Percentiles rank a stretch among this genome's conserved stretches.
phyloP scores from a whole-genome alignment of 2,888 invertebrate species.

The Zhengitettix transpicula region DNA sequence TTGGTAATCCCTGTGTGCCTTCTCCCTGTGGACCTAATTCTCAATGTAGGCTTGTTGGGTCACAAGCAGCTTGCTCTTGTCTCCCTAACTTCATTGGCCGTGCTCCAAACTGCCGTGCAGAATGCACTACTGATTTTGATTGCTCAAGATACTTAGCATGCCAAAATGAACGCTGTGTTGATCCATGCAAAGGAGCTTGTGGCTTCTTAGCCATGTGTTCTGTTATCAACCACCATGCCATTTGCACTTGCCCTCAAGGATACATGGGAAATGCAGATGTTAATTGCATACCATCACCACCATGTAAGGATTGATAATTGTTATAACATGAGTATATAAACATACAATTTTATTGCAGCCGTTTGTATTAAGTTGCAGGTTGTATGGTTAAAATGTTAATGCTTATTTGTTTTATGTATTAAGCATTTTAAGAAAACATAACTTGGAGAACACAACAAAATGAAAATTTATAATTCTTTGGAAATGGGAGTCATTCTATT shows the following conservation, averaged over 20 bases:
- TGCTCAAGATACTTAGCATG: slow-evolving; percentile 71
- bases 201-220: slow-evolving; percentile 66
- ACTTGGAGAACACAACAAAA: no score
- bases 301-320: slow-evolving; percentile 24
- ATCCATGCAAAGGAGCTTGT: slow-evolving; percentile 68
- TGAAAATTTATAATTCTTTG: no score
- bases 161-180: slow-evolving; percentile 60
- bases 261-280: slow-evolving; percentile 61
- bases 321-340: neutral
- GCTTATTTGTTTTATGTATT: no score
- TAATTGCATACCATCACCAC: slow-evolving; percentile 30
- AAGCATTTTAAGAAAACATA: no score
- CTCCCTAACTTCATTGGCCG: slow-evolving; percentile 63
- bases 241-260: slow-evolving; percentile 68
- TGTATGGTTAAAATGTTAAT: no score
- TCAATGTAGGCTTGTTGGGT: slow-evolving; percentile 60
- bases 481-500: no score
- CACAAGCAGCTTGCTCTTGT: slow-evolving; percentile 75
- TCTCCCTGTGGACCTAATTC: slow-evolving; percentile 75
- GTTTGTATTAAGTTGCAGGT: no score
- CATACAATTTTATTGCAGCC: no score
- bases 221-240: slow-evolving; percentile 66
- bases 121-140: slow-evolving; percentile 64
- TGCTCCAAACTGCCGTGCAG: slow-evolving; percentile 73
- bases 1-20: slow-evolving; percentile 54